Evolutionary conservation across 2,888 invertebrate species (phyloP).

Genomic region (Strigamia maritima): DNA sequence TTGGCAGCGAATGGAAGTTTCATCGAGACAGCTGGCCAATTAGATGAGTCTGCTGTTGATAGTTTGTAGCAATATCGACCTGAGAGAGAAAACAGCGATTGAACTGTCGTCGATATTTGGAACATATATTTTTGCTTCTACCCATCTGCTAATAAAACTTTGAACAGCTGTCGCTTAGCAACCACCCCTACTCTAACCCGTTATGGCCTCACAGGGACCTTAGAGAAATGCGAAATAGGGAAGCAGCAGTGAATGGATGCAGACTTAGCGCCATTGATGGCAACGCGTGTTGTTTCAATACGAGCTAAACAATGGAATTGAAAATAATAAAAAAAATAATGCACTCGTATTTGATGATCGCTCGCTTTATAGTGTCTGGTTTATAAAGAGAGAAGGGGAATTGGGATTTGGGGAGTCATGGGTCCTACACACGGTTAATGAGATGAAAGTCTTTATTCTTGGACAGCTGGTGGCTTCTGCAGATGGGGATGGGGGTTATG

Average conservation of each 20-base stretch:
- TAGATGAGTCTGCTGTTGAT: constrained; percentile 30
- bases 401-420: constrained; percentile 21
- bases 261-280: too few species aligned
- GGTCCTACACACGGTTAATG: constrained; percentile 32
- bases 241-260: not conserved
- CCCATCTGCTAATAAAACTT: not conserved
- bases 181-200: not conserved
- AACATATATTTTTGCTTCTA: not conserved
- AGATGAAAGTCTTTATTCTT: constrained; percentile 29
- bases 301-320: not conserved
- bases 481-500: constrained; percentile 24
- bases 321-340: not conserved
- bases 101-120: not conserved
- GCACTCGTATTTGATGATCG: not conserved
- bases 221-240: not conserved
- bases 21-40: constrained; percentile 29
- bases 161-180: constrained; percentile 9
- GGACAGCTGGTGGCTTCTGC: constrained; percentile 30
- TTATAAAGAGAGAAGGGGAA: constrained; percentile 21
- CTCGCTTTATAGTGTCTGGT: not conserved
- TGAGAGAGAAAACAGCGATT: not conserved
- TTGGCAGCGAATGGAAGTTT: constrained; percentile 17
- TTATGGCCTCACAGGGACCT: not conserved
- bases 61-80: constrained; percentile 20
- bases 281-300: not conserved